phyloP scores from a whole-genome alignment of 2,797 vertebrate species.

The Poeciliopsis turneri region DNA sequence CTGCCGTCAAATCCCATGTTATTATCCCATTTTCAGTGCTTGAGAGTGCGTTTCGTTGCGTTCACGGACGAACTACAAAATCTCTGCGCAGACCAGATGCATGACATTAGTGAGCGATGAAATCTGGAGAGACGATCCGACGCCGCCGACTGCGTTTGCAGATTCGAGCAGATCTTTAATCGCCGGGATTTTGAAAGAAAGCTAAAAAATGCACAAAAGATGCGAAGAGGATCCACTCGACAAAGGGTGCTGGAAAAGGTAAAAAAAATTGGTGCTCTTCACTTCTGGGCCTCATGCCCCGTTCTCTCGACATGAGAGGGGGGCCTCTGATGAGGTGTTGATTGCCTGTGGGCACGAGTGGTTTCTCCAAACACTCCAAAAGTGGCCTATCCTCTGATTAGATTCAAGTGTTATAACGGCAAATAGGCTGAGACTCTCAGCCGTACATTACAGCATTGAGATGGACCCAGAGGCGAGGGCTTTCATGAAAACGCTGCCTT shows the following conservation, averaged over 20 bases:
- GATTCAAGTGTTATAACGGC: slow-evolving; percentile 73
- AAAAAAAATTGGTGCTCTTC: slow-evolving; percentile 67
- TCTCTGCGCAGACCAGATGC: background rate
- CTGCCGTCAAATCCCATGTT: background rate
- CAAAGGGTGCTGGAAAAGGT: slow-evolving; percentile 27
- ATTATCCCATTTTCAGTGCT: background rate
- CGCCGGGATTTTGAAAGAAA: background rate
- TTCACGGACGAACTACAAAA: background rate
- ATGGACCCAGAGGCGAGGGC: slow-evolving; percentile 45
- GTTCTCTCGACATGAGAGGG: slow-evolving; percentile 68
- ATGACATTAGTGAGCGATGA: background rate
- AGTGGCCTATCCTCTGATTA: slow-evolving; percentile 77
- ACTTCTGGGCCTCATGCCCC: slow-evolving; percentile 51
- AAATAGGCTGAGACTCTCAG: slow-evolving; percentile 73
- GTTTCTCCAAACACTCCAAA: slow-evolving; percentile 76
- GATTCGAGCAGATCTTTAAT: background rate
- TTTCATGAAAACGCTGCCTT: slow-evolving; percentile 55
- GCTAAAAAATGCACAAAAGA: background rate
- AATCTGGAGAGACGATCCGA: background rate
- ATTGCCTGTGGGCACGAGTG: slow-evolving; percentile 80
- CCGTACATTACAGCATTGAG: slow-evolving; percentile 49
- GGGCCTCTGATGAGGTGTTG: slow-evolving; percentile 78
- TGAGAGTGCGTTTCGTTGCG: background rate
- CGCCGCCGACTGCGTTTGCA: background rate
- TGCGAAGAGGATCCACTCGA: background rate